Conservation (phyloP, 1,140 invertebrate species). For the Micrasema minimum region DNA sequence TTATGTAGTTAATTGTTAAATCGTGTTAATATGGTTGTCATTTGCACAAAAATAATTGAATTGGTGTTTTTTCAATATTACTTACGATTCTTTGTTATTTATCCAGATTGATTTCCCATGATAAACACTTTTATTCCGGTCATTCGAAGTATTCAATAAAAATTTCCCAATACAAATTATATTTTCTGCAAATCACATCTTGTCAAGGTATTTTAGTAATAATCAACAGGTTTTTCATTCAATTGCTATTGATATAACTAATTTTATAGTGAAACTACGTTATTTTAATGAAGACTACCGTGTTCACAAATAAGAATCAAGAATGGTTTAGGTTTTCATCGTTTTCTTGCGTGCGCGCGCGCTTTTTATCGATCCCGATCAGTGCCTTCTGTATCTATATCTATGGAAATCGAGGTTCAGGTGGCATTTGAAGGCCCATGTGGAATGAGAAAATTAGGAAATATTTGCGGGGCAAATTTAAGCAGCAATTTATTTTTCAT, state of each 20-base stretch:
- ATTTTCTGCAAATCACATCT: background rate
- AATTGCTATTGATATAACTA: conserved; percentile 1
- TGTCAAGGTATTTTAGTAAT: conserved; percentile 4
- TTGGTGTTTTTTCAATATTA: too few relatives aligned
- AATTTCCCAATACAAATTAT: conserved; percentile 1
- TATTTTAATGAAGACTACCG: conserved; percentile 5
- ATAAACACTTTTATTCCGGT: conserved; percentile 31
- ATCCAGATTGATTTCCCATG: conserved; percentile 1
- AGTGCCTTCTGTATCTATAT: too few relatives aligned
- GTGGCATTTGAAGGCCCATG: too few relatives aligned
- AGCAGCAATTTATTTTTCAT: too few relatives aligned
- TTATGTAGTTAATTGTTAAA: too few relatives aligned
- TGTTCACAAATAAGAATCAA: background rate
- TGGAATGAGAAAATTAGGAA: too few relatives aligned
- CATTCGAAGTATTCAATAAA: background rate
- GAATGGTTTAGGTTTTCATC: too few relatives aligned
- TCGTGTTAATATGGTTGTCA: too few relatives aligned
- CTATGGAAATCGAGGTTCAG: too few relatives aligned
- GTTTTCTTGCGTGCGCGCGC: conserved; percentile 16
- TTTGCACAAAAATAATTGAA: too few relatives aligned
- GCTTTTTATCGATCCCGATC: conserved; percentile 27
- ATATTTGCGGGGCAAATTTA: too few relatives aligned
- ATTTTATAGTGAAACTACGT: conserved; percentile 15
- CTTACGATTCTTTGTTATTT: conserved; percentile 38
- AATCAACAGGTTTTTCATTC: conserved; percentile 28